phyloP scores from a whole-genome alignment of 2,113 vertebrate genomes.

The Machaerirhynchus nigripectus region DNA sequence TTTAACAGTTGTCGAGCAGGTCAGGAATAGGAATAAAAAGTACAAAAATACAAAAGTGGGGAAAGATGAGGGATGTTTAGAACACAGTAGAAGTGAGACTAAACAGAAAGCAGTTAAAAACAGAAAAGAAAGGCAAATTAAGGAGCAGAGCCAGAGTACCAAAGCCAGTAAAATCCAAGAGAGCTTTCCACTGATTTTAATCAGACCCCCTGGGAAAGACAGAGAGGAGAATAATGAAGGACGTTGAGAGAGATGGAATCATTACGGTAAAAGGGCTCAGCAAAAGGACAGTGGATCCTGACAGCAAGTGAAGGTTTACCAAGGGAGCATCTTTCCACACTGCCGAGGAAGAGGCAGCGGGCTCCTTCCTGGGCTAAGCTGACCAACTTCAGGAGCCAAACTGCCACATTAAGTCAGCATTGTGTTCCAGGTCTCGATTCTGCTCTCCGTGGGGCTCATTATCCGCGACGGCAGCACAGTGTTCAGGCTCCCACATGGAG shows the following conservation, averaged over 20 bases:
- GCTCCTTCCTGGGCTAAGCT: not conserved
- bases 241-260: not conserved
- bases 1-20: constrained; percentile 29
- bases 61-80: not conserved
- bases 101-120: constrained; percentile 15
- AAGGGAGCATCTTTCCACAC: not conserved
- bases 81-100: not conserved
- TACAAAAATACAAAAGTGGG: not conserved
- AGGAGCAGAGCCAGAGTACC: not conserved
- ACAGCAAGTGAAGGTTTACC: not conserved
- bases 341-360: rapidly evolving
- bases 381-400: not conserved
- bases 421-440: rapidly evolving
- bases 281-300: not conserved
- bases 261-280: not conserved
- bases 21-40: constrained; percentile 40
- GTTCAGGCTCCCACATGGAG: rapidly evolving
- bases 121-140: not conserved
- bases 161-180: not conserved
- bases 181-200: not conserved
- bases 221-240: not conserved
- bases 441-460: not conserved
- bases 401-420: not conserved
- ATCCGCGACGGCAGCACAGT: rapidly evolving
- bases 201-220: not conserved